phyloP scores from a whole-genome alignment of 92 coral and sea anemone genomes.

The Ricordea florida region DNA sequence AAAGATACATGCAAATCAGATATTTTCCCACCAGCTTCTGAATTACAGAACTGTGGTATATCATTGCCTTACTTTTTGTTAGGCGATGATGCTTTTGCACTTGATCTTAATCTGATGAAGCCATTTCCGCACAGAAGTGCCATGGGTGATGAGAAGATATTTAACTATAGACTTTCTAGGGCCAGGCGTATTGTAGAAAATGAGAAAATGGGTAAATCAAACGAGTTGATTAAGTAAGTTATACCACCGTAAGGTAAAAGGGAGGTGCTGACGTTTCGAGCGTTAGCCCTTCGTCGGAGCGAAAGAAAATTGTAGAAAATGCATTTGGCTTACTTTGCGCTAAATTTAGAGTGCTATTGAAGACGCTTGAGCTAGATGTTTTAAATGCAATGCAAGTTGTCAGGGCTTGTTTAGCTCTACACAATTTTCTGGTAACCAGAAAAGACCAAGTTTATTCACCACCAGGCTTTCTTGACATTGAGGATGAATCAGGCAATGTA shows the following conservation, averaged over 20 bases:
- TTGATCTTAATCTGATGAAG: conserved; percentile 57
- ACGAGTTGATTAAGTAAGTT: too few species aligned
- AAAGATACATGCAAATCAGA: conserved; percentile 29
- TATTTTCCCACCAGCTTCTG: too few species aligned
- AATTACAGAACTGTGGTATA: not conserved
- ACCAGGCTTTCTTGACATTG: conserved; percentile 38
- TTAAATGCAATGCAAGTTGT: conserved; percentile 60
- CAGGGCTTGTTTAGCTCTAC: conserved; percentile 56
- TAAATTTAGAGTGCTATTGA: conserved; percentile 58
- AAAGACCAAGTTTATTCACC: conserved; percentile 58
- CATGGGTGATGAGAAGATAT: conserved; percentile 59
- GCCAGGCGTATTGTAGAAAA: conserved; percentile 29
- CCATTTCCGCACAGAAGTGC: conserved; percentile 50
- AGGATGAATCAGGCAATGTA: conserved; percentile 43
- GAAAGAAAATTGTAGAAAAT: conserved; percentile 35
- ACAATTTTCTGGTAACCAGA: conserved; percentile 59
- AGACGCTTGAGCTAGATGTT: conserved; percentile 61
- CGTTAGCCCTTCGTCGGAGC: too few species aligned
- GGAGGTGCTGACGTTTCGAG: too few species aligned
- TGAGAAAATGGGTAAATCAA: too few species aligned
- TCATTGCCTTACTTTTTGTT: conserved; percentile 50
- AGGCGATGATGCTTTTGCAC: conserved; percentile 76
- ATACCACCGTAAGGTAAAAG: too few species aligned
- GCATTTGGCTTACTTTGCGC: conserved; percentile 68
- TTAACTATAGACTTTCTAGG: conserved; percentile 41